Evolutionary conservation across 1,140 invertebrate genomes (phyloP).

Genomic region (Venustaconcha ellipsiformis): DNA sequence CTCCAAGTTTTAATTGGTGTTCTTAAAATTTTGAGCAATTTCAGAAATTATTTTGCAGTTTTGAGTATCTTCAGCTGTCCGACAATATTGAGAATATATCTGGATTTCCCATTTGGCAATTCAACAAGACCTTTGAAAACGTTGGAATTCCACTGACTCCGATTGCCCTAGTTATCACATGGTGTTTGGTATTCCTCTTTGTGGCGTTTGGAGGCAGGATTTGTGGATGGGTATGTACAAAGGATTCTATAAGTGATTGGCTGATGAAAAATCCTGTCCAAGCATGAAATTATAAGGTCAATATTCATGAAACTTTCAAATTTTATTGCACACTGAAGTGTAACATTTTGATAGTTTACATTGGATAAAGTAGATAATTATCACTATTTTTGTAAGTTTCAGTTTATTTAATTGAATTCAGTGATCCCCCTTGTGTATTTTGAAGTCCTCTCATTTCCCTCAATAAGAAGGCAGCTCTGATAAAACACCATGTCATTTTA

Average conservation of each 20-base stretch:
- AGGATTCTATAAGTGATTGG: neutral
- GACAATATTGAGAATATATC: constrained; percentile 43
- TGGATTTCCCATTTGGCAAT: constrained; percentile 57
- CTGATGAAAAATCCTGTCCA: neutral
- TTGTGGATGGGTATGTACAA: constrained; percentile 57
- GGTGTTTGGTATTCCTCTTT: constrained; percentile 55
- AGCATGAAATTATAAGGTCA: neutral
- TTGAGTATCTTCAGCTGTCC: constrained; percentile 49
- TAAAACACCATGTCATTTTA: no score
- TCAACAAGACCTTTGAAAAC: constrained; percentile 46
- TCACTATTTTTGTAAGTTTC: no score
- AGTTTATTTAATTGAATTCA: no score
- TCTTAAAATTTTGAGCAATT: no score
- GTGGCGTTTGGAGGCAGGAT: constrained; percentile 57
- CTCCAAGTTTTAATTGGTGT: no score
- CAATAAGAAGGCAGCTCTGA: no score
- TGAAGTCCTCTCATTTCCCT: no score
- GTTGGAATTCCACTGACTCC: constrained; percentile 54
- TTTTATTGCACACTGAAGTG: no score
- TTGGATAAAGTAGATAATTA: no score
- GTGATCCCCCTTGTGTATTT: no score
- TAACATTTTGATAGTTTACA: no score
- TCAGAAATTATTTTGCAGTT: constrained; percentile 33
- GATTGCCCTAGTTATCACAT: constrained; percentile 50
- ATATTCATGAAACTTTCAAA: no score